Base-by-base conservation (phyloP, 1,140 invertebrate species). In the Teleogryllus occipitalis region DNA sequence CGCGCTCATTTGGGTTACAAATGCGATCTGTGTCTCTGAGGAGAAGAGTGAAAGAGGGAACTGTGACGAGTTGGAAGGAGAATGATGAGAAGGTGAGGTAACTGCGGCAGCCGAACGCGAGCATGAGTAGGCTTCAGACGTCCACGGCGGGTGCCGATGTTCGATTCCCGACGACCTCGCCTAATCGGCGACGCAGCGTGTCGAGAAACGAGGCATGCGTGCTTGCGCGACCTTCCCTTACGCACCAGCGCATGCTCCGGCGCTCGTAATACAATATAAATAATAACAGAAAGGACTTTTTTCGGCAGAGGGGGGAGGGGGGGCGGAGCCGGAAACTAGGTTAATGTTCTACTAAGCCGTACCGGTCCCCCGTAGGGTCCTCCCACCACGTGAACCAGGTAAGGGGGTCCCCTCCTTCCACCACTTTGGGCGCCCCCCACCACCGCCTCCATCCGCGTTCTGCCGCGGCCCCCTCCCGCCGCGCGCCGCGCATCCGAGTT, bases 291-390 rank as follows among this genome's bases (percentile, higher is more conserved):
- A 65, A 65, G 18, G 54, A 65, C 54, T 65, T 65, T 65, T 65
- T 65, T 18, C 54, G 18, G 54, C 54, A 65, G 10, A 65, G 2
- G 10, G 10, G 0, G 54, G 10, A 65, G 10, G 18, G 54, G 27
- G 10, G 18, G 54, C 54, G 7, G 10, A 65, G 54, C 10, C 54
- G 18, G 54, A 65, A 65, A 65, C 54, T 65, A 65, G 54, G 54
- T 65, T 65, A 65, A 65, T 65, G 54, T 65, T 65, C 54, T 65
- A 65, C 54, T 65, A 65, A 65, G 54, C 54, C 54, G 54, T 65
- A 65, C 54, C 54, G 54, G 54, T 65, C 54, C 54, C 54, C 54
- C 54, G 54, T 65, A 18, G 54, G 54, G 54, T 65, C 54, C 54
- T 65, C 54, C 54, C 54, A 65, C 54, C 54, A 65, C 54, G 54